phyloP scores from a whole-genome alignment of 1,140 invertebrate species.

The Archivesica marissinica region DNA sequence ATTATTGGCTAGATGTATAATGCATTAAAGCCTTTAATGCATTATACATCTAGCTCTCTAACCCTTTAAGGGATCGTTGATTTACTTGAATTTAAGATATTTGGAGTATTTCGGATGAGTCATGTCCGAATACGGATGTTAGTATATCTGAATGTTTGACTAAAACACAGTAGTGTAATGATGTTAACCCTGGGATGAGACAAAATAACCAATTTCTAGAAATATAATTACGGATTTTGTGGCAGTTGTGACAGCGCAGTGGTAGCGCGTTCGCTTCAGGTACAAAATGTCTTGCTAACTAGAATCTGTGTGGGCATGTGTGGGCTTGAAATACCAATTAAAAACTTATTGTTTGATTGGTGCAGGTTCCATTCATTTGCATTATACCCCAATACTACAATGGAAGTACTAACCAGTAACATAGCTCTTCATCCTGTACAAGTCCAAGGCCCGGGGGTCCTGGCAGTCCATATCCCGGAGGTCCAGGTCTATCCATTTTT shows the following conservation, averaged over 20 bases:
- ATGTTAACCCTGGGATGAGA: neutral
- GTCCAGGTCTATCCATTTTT: too few relatives aligned
- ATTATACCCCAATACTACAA: neutral
- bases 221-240: neutral
- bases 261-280: neutral
- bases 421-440: conserved; percentile 43
- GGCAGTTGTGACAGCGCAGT: too few relatives aligned
- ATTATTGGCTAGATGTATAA: too few relatives aligned
- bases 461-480: conserved; percentile 20
- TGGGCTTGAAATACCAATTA: neutral
- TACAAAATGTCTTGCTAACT: neutral
- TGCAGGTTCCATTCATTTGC: neutral
- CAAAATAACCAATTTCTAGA: neutral
- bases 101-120: too few relatives aligned
- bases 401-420: conserved; percentile 31
- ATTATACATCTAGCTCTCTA: too few relatives aligned
- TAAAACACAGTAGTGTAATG: too few relatives aligned
- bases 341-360: neutral
- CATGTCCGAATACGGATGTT: too few relatives aligned
- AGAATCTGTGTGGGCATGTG: neutral
- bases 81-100: too few relatives aligned
- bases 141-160: too few relatives aligned
- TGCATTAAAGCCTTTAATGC: too few relatives aligned
- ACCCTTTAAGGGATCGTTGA: too few relatives aligned
- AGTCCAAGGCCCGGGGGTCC: conserved; percentile 28